A percentile compares a stretch with the other conserved stretches of the same genome.
phyloP scores from a whole-genome alignment of 2,888 invertebrate species.

The Lathronympha strigana region DNA sequence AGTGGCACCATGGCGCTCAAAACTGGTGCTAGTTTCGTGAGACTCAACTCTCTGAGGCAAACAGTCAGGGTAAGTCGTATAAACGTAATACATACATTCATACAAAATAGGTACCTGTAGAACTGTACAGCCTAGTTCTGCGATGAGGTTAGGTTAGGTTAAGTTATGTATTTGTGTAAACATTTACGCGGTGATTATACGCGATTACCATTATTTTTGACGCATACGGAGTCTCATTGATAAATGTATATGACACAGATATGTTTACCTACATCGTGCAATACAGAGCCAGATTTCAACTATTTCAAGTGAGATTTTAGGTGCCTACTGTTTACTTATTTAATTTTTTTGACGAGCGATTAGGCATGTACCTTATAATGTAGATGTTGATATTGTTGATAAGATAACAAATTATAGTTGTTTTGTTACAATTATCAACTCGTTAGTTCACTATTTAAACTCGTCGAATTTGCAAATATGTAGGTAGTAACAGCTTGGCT shows the following conservation, averaged over 20 bases:
- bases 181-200: slow-evolving; percentile 2
- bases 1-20: slow-evolving; percentile 73
- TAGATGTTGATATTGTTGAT: not conserved
- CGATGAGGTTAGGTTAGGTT: not conserved
- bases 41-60: slow-evolving; percentile 57
- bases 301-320: not conserved
- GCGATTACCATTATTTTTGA: slow-evolving; percentile 26
- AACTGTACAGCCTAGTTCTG: not conserved
- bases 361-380: too few relatives aligned
- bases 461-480: too few relatives aligned
- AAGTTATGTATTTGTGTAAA: slow-evolving; percentile 18
- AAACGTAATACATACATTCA: too few relatives aligned
- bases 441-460: too few relatives aligned
- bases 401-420: not conserved
- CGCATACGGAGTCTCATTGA: not conserved
- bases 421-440: not conserved
- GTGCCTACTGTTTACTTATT: not conserved
- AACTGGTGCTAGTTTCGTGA: slow-evolving; percentile 64
- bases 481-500: too few relatives aligned
- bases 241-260: slow-evolving; percentile 6
- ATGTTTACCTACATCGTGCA: not conserved
- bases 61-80: slow-evolving; percentile 65
- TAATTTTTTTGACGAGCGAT: not conserved
- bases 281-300: slow-evolving; percentile 1
- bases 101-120: too few relatives aligned